Evolutionary conservation across 2,888 invertebrate genomes (phyloP).

Genomic region (Coelogynopora nodosa): DNA sequence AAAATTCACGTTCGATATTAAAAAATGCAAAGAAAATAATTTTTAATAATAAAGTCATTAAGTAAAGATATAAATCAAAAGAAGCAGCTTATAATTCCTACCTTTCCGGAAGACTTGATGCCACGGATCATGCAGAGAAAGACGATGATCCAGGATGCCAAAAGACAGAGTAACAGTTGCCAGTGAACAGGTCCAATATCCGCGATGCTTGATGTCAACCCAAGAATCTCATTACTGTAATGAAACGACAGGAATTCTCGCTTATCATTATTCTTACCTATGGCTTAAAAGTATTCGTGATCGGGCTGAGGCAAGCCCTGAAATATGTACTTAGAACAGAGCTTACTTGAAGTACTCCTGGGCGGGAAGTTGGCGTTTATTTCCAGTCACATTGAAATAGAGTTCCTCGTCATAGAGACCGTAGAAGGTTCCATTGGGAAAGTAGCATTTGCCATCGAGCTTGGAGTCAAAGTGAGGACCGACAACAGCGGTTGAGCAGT

Average conservation of each 20-base stretch:
- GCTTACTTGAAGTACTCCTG: conserved; percentile 59
- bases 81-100: conserved; percentile 49
- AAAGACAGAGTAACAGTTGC: conserved; percentile 79
- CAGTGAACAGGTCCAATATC: conserved; percentile 75
- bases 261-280: no score
- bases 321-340: no score
- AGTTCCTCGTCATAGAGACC: conserved; percentile 53
- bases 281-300: no score
- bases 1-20: no score
- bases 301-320: no score
- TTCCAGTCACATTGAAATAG: conserved; percentile 51
- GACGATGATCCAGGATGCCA: conserved; percentile 84
- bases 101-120: conserved; percentile 73
- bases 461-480: not conserved
- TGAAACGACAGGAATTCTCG: no score
- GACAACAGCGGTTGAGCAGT: conserved; percentile 45
- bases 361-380: conserved; percentile 52
- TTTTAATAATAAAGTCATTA: not conserved
- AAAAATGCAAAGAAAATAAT: not conserved
- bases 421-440: conserved; percentile 47
- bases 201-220: conserved; percentile 77
- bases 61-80: not conserved
- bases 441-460: conserved; percentile 52
- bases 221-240: conserved; percentile 75
- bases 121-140: conserved; percentile 91